Conservation (phyloP, 2,888 invertebrate genomes). For the Lypha dubia region DNA sequence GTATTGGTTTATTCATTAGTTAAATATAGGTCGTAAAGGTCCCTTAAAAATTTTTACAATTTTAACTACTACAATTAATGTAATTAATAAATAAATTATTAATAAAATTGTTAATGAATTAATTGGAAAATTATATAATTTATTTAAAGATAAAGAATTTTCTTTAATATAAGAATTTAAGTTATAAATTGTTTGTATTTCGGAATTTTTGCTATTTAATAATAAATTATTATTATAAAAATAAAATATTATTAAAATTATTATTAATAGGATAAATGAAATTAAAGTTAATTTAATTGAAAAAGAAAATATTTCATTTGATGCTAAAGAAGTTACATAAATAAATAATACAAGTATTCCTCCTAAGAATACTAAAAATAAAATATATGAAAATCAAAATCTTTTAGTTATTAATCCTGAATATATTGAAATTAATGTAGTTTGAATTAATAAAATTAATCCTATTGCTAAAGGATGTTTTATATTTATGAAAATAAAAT, state of each 20-base stretch:
- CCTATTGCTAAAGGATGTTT: conserved; percentile 85
- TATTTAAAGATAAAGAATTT: conserved; percentile 83
- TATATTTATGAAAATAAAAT: conserved; percentile 83
- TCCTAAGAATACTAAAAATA: conserved; percentile 87
- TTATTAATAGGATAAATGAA: conserved; percentile 75
- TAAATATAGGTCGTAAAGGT: conserved; percentile 75
- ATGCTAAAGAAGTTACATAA: conserved; percentile 86
- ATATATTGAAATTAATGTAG: conserved; percentile 85
- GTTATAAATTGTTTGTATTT: conserved; percentile 80
- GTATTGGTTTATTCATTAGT: conserved; percentile 84
- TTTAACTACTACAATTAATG: background rate
- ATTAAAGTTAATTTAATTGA: conserved; percentile 80
- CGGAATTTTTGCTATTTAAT: conserved; percentile 82
- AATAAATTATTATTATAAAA: conserved; percentile 76
- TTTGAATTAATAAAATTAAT: conserved; percentile 84
- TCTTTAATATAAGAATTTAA: conserved; percentile 79
- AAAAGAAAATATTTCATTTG: conserved; percentile 85
- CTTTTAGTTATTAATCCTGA: conserved; percentile 84
- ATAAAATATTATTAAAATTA: conserved; percentile 70
- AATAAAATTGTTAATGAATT: too few relatives aligned
- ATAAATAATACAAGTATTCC: conserved; percentile 87
- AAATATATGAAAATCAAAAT: conserved; percentile 86
- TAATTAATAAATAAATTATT: conserved; percentile 83
- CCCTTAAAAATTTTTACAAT: too few relatives aligned
- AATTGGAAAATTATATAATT: conserved; percentile 85